phyloP scores from a whole-genome alignment of 2,888 invertebrate species.

The Coecobrya sp. region DNA sequence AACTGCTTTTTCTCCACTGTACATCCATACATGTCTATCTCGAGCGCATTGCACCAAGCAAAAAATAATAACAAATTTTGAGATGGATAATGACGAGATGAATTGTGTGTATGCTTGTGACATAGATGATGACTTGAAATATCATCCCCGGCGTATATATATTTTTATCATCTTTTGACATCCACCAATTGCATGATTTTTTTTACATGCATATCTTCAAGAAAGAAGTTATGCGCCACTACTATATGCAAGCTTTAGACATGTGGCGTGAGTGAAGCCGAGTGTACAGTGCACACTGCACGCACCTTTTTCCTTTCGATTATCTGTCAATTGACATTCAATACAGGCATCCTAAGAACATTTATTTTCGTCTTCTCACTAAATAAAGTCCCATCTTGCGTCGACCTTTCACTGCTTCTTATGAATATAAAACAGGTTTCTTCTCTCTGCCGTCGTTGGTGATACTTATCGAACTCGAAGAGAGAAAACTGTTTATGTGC shows the following conservation, averaged over 20 bases:
- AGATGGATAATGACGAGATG: constrained; percentile 42
- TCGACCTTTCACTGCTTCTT: constrained; percentile 71
- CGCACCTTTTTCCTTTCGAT: constrained; percentile 60
- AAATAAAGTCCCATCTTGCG: constrained; percentile 75
- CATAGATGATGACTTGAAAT: constrained; percentile 22
- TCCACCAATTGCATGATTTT: constrained; percentile 36
- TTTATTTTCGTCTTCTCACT: constrained; percentile 83
- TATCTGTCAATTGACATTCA: constrained; percentile 84
- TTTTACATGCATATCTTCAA: constrained; percentile 42
- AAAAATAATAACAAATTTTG: constrained; percentile 43
- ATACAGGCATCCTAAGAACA: constrained; percentile 81
- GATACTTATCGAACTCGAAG: constrained; percentile 51
- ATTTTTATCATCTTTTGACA: constrained; percentile 34
- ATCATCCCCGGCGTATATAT: constrained; percentile 18
- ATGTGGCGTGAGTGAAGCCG: constrained; percentile 25
- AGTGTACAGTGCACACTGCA: constrained; percentile 15
- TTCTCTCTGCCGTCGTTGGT: constrained; percentile 46
- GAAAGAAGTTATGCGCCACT: neutral
- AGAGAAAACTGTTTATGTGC: constrained; percentile 55
- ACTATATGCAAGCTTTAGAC: neutral
- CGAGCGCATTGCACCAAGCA: constrained; percentile 24
- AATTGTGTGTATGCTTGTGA: constrained; percentile 55
- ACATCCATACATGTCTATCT: constrained; percentile 22
- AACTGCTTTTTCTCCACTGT: constrained; percentile 2
- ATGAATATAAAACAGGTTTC: constrained; percentile 74